Evolutionary conservation across 2,888 invertebrate genomes (phyloP).

Genomic region (Polyommatus icarus): DNA sequence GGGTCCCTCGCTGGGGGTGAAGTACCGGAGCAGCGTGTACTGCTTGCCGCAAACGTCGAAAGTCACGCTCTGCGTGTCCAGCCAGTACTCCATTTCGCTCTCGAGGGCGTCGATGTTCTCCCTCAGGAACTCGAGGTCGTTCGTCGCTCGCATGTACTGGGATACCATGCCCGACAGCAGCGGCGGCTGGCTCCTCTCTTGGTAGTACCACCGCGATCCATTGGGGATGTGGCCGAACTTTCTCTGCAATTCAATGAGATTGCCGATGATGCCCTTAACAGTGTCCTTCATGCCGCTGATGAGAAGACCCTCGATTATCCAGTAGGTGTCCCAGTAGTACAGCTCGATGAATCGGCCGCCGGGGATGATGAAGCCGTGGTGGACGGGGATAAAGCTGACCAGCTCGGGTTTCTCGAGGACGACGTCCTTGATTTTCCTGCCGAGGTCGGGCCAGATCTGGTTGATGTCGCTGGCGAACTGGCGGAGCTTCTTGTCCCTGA

Average conservation of each 20-base stretch:
- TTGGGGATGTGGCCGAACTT: conserved; percentile 88
- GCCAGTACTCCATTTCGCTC: conserved; percentile 84
- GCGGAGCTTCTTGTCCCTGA: conserved; percentile 79
- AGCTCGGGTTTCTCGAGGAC: conserved; percentile 78
- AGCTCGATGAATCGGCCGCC: conserved; percentile 87
- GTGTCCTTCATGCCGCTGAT: conserved; percentile 88
- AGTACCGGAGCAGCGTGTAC: conserved; percentile 82
- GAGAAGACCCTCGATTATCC: conserved; percentile 90
- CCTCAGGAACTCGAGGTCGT: conserved; percentile 82
- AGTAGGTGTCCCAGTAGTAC: conserved; percentile 95
- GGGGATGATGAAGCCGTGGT: conserved; percentile 84
- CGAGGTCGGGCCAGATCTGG: conserved; percentile 82
- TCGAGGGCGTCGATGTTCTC: conserved; percentile 80
- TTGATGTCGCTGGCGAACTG: conserved; percentile 83
- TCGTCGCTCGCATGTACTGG: conserved; percentile 83
- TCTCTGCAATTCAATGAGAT: conserved; percentile 85
- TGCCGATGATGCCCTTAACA: conserved; percentile 87
- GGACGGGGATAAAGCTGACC: conserved; percentile 84
- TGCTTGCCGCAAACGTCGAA: conserved; percentile 70
- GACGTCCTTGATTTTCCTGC: conserved; percentile 80
- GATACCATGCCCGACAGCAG: conserved; percentile 86
- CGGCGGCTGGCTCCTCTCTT: conserved; percentile 86
- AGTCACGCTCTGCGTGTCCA: conserved; percentile 76
- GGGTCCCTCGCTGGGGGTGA: conserved; percentile 82
- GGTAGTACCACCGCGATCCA: conserved; percentile 90